Conservation (phyloP, 2,888 invertebrate species). For the Perizoma affinitatum region DNA sequence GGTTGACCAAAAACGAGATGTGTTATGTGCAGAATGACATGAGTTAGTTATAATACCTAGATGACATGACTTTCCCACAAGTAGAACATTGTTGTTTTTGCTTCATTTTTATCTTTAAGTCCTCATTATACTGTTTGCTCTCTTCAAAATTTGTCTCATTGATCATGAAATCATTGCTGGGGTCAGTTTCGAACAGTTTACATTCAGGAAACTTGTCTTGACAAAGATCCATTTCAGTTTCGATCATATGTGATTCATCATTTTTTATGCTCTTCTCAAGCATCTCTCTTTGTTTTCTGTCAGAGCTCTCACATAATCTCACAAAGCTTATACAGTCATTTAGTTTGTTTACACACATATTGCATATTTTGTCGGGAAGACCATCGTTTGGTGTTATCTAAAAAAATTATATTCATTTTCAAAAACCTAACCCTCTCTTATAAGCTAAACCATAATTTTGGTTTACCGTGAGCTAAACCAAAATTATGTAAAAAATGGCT, state of each 20-base stretch:
- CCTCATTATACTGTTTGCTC: constrained; percentile 27
- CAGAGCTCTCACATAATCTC: constrained; percentile 60
- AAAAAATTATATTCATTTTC: not conserved
- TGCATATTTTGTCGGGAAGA: constrained; percentile 65
- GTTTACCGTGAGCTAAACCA: no score
- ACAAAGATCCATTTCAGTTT: constrained; percentile 29
- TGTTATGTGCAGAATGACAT: no score
- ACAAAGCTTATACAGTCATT: constrained; percentile 65
- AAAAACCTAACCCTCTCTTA: no score
- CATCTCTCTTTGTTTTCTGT: constrained; percentile 53
- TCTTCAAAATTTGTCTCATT: constrained; percentile 26
- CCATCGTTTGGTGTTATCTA: constrained; percentile 69
- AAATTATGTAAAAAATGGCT: no score
- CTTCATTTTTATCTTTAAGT: constrained; percentile 22
- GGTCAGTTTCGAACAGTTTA: constrained; percentile 44
- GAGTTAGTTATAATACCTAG: constrained; percentile 54
- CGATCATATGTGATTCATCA: constrained; percentile 26
- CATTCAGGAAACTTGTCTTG: constrained; percentile 28
- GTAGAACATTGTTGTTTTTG: constrained; percentile 72
- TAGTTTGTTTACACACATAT: constrained; percentile 57
- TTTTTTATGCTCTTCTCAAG: constrained; percentile 31
- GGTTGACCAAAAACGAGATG: no score
- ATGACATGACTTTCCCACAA: constrained; percentile 82
- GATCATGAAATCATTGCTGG: constrained; percentile 33
- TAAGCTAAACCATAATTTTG: no score